Percentiles rank a stretch among this genome's conserved stretches.
Conservation (phyloP, 2,797 vertebrate genomes). For the Mus spretus region DNA sequence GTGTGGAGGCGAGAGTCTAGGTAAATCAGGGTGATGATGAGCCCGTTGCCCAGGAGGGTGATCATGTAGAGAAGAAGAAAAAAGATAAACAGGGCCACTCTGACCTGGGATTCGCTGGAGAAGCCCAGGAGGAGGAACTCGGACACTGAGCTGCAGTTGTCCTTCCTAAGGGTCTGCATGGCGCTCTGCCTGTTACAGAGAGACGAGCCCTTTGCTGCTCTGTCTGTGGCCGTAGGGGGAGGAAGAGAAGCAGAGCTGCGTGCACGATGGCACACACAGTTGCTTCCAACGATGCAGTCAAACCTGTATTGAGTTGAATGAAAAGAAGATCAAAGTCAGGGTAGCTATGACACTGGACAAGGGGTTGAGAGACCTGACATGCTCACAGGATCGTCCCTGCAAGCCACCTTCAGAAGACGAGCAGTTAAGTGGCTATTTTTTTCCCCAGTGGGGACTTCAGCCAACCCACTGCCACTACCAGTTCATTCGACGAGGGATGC, state of each 20-base stretch:
- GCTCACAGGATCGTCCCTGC: neutral
- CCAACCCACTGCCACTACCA: neutral
- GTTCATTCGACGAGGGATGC: neutral
- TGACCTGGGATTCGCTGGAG: slow-evolving; percentile 63
- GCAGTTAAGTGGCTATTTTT: neutral
- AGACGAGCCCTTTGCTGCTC: neutral
- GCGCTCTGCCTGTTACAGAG: neutral
- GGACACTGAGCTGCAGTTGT: slow-evolving; percentile 74
- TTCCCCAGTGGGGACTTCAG: neutral
- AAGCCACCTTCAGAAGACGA: neutral
- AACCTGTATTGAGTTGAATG: neutral
- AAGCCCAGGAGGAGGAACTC: slow-evolving; percentile 83
- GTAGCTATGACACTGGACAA: neutral
- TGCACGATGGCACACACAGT: neutral
- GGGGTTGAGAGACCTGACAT: neutral
- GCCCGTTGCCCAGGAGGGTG: slow-evolving; percentile 83
- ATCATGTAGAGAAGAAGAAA: slow-evolving; percentile 82
- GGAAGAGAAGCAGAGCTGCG: neutral
- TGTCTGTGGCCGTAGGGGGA: neutral
- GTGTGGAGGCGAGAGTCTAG: slow-evolving; percentile 79
- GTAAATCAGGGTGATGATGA: slow-evolving; percentile 77
- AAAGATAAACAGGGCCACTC: slow-evolving; percentile 71
- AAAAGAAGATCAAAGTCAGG: neutral
- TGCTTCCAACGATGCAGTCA: neutral
- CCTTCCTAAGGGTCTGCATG: slow-evolving; percentile 64